Evolutionary conservation across 2,113 vertebrate genomes (phyloP).

Genomic region (Isurus oxyrinchus): DNA sequence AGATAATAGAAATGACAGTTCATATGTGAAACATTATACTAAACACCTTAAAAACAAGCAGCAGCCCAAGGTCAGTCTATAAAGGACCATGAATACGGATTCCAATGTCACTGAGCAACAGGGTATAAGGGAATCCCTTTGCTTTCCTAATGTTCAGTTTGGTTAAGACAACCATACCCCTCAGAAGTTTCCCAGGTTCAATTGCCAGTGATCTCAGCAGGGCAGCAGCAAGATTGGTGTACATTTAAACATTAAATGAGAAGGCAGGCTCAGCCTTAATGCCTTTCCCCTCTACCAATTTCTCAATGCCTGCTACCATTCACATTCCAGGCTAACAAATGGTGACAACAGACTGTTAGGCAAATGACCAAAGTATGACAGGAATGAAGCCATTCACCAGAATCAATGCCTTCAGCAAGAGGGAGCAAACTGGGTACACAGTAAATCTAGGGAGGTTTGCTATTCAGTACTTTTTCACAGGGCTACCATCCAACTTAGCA

Average conservation of each 20-base stretch:
- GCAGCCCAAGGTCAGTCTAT: background rate
- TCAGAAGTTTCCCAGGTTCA: background rate
- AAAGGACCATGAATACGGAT: background rate
- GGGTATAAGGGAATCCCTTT: background rate
- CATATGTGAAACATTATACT: background rate
- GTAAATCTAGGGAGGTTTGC: background rate
- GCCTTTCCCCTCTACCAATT: background rate
- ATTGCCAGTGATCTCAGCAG: background rate
- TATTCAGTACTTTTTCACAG: background rate
- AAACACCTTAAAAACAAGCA: background rate
- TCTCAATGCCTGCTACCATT: background rate
- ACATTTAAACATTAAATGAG: background rate
- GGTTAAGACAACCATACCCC: background rate
- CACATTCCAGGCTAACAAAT: background rate
- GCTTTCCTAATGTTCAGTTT: background rate
- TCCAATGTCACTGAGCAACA: background rate
- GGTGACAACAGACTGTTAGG: background rate
- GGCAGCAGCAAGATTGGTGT: background rate
- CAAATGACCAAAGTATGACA: background rate
- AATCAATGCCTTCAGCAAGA: background rate
- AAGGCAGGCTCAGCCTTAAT: background rate
- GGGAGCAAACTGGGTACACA: background rate
- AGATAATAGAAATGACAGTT: background rate
- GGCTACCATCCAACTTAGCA: background rate
- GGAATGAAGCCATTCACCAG: background rate